Evolutionary conservation across 2,113 vertebrate species (phyloP), one percentile per base, ranked within the genome.

Genomic region (Otis tarda): DNA sequence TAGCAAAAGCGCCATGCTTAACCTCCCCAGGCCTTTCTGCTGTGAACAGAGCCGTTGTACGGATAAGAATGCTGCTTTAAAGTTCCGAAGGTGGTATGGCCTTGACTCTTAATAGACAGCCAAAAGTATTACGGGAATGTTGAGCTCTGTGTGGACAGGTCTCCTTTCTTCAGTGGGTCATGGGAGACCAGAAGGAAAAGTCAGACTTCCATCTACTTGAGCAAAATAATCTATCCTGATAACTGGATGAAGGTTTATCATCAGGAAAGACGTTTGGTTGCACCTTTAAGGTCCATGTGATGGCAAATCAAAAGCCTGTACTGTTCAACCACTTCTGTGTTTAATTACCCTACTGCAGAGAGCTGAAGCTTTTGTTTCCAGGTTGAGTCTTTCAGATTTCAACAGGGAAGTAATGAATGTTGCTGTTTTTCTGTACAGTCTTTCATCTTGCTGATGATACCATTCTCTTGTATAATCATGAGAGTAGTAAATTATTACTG

Each of bases 321-420:
- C 80, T 95, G 73, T 75, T 63, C n/a, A 47, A n/a, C 43, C 17
- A 7, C 73, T 89, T 90, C 91, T 94, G 89, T 83, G 43, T 95
- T 93, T 89, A 89, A 84, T 97, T 89, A 82, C 33, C 75, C 47
- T 57, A 37, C 76, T 3, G 5, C 77, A 89, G 87, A 91, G 87
- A 91, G 64, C 59, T 73, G 92, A 68, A 68, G 78, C 87, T 87
- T 94, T 92, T 94, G 43, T 89, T 95, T 95, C 84, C 93, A 89
- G 89, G 76, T 87, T 75, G 83, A 87, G 76, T 53, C 83, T 74
- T 90, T 52, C 81, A 78, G 68, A 65, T 89, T 89, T 92, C 83
- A 87, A 52, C 80, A 84, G 61, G 73, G 74, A 78, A 76, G 49
- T 78, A 78, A 89, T 60, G 67, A 84, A 87, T 68, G 83, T 94